These are phyloP conservation scores for Drosophila nasuta DNA, from an alignment of 1,140 invertebrate species.

Conservation along the genomic window DNA sequence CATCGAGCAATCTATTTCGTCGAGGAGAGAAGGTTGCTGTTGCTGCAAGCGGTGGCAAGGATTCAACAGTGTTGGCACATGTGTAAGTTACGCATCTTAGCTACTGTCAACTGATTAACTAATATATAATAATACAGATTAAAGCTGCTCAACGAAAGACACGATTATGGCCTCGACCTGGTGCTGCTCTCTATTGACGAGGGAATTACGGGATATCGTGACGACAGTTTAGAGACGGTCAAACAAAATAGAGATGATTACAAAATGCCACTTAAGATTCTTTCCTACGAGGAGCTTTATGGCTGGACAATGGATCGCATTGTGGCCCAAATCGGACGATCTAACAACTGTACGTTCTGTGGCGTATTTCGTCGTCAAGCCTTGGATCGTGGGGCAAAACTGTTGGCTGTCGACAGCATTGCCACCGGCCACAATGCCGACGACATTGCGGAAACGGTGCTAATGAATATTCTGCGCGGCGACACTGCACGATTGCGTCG, in stretches of 20 bases:
- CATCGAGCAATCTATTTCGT: constrained; percentile 93
- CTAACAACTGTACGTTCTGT: constrained; percentile 99
- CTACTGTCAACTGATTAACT: no score
- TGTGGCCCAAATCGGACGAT: constrained; percentile 96
- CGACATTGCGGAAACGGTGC: constrained; percentile 99
- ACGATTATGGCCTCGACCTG: constrained; percentile 96
- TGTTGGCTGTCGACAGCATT: constrained; percentile 95
- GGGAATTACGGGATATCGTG: constrained; percentile 98
- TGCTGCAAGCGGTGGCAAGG: constrained; percentile 99
- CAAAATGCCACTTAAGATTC: constrained; percentile 96
- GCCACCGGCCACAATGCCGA: constrained; percentile 99
- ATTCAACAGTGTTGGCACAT: constrained; percentile 98
- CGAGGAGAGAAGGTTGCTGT: constrained; percentile 96
- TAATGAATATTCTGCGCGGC: constrained; percentile 99
- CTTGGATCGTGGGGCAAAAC: constrained; percentile 95
- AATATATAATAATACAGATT: constrained; percentile 82
- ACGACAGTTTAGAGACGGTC: constrained; percentile 99
- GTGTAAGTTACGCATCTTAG: constrained; percentile 84
- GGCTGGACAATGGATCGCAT: constrained; percentile 99
- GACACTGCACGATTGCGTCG: constrained; percentile 97
- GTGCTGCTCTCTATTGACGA: constrained; percentile 98
- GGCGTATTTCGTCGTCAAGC: constrained; percentile 98
- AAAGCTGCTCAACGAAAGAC: constrained; percentile 95
- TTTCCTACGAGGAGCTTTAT: constrained; percentile 99
- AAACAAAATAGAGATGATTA: constrained; percentile 97